phyloP scores from a whole-genome alignment of 2,113 vertebrate species.

The Climacteris rufus region DNA sequence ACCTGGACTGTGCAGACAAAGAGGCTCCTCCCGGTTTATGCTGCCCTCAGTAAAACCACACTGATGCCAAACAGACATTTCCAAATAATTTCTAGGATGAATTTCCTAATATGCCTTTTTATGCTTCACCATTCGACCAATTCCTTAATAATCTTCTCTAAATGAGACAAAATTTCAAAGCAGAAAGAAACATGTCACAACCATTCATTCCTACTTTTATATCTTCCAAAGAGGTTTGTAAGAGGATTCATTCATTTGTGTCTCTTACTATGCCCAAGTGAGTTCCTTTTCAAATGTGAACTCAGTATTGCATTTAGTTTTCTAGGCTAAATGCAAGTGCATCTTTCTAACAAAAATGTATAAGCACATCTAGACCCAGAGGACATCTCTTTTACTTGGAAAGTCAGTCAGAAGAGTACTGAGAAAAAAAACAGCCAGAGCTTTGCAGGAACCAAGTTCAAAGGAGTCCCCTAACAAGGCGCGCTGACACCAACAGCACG shows the following conservation, averaged over 20 bases:
- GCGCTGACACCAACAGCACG: background rate
- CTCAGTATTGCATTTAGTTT: conserved; percentile 47
- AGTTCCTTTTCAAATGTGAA: conserved; percentile 56
- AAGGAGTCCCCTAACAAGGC: conserved; percentile 30
- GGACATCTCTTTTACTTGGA: background rate
- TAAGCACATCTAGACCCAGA: conserved; percentile 45
- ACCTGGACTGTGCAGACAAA: conserved; percentile 12
- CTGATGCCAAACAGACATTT: background rate
- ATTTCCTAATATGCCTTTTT: conserved; percentile 7
- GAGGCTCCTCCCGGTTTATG: conserved; percentile 2
- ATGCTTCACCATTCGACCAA: background rate
- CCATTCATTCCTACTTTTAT: background rate
- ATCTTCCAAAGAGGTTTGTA: conserved; percentile 31
- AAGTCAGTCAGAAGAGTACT: conserved; percentile 46
- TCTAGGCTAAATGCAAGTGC: conserved; percentile 56
- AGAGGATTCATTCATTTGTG: conserved; percentile 22
- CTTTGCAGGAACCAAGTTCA: conserved; percentile 32
- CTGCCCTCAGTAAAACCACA: background rate
- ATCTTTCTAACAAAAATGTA: conserved; percentile 60
- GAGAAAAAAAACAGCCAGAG: conserved; percentile 61
- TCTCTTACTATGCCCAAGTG: background rate
- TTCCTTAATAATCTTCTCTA: conserved; percentile 11
- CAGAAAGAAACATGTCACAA: conserved; percentile 30
- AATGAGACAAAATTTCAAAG: conserved; percentile 4
- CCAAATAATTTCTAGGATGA: background rate